Evolutionary conservation across 2,113 vertebrate genomes (phyloP).

Genomic region (Hyla sarda): DNA sequence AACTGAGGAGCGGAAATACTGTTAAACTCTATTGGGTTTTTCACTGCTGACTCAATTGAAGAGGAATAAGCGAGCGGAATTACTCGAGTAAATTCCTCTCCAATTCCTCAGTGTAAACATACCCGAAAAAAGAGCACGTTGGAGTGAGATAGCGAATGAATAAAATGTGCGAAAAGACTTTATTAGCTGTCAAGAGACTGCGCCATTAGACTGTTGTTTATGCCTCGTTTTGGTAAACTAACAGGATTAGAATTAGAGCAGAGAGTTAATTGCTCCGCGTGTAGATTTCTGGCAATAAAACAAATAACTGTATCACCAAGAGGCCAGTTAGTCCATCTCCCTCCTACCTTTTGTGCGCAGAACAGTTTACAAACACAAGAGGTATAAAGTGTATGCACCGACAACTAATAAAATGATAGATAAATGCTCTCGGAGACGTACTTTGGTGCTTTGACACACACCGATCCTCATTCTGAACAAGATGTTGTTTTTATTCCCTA

Average conservation of each 20-base stretch:
- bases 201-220: slow-evolving; percentile 44
- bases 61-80: too few species aligned
- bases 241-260: slow-evolving; percentile 54
- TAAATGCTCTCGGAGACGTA: slow-evolving; percentile 45
- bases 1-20: too few species aligned
- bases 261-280: slow-evolving; percentile 55
- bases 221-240: slow-evolving; percentile 56
- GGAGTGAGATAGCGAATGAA: slow-evolving; percentile 34
- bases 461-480: slow-evolving; percentile 56
- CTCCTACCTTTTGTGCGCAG: slow-evolving; percentile 31
- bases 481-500: slow-evolving; percentile 54
- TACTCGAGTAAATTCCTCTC: too few species aligned
- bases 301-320: slow-evolving; percentile 49
- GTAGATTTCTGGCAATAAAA: slow-evolving; percentile 52
- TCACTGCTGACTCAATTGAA: too few species aligned
- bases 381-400: slow-evolving; percentile 29
- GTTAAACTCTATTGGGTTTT: too few species aligned
- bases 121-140: neutral
- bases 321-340: slow-evolving; percentile 43
- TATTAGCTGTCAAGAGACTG: slow-evolving; percentile 55
- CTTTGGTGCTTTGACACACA: slow-evolving; percentile 43
- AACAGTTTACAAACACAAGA: slow-evolving; percentile 44
- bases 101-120: too few species aligned
- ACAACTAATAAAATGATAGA: slow-evolving; percentile 54
- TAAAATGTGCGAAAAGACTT: slow-evolving; percentile 40